These are phyloP conservation scores for Helogale parvula DNA, from an alignment of 2,113 vertebrate genomes.

Conservation along the genomic window DNA sequence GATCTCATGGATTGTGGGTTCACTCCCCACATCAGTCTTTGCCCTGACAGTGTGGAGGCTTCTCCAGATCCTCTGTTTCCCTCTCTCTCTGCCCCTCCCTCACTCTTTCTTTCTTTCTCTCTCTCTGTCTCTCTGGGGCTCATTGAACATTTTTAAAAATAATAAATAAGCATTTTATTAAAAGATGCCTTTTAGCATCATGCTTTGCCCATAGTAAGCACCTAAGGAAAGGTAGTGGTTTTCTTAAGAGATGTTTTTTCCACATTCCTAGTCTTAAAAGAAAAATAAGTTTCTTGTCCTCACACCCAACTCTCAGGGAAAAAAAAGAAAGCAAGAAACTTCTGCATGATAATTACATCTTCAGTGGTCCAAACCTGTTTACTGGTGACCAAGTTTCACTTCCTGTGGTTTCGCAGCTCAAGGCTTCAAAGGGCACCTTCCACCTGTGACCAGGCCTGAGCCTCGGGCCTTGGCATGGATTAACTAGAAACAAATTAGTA, in stretches of 20 bases:
- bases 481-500: neutral
- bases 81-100: too few relatives aligned
- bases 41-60: too few relatives aligned
- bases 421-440: neutral
- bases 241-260: neutral
- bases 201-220: neutral
- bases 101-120: too few relatives aligned
- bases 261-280: neutral
- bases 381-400: neutral
- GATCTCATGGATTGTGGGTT: too few relatives aligned
- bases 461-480: rapidly evolving
- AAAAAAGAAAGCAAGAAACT: neutral
- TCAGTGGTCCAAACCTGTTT: neutral
- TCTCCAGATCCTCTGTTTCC: too few relatives aligned
- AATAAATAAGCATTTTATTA: too few relatives aligned
- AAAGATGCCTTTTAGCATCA: too few relatives aligned
- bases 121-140: too few relatives aligned
- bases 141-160: too few relatives aligned
- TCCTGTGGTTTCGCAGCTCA: conserved; percentile 22
- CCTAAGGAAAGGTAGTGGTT: neutral
- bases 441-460: neutral
- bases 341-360: neutral
- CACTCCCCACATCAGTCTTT: too few relatives aligned
- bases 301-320: neutral
- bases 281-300: neutral